Base-by-base conservation (phyloP, 2,888 invertebrate genomes). In the Hirtodrosophila confusa region DNA sequence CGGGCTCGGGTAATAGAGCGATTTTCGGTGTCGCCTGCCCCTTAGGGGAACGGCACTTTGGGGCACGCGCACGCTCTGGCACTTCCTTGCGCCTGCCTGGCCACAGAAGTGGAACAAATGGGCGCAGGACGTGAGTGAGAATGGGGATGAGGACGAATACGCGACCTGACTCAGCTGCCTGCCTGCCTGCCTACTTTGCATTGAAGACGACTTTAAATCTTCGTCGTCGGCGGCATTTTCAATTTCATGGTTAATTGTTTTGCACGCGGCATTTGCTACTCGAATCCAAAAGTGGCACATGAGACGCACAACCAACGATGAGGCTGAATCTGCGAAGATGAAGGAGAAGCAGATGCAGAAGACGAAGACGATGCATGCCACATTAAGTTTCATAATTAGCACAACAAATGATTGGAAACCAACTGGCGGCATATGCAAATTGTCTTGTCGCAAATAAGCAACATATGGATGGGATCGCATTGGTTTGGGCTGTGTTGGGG, bases 171-270 rank as follows among this genome's bases (percentile, higher is more conserved):
- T 65, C 82, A 80, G 74, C 74, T 67, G 60, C 68, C 55, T 27
- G 27, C 37, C 33, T 41, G 27, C 33, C 9, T 43, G 54, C 57
- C 83, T 86, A 61, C 62, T 69, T 63, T 78, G 75, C 82, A 78
- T 79, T 60, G 36, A 66, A 44, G 62, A 69, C 51, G 64, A 69
- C 79, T 71, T 78, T 41, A 76, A 78, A 69, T 80, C 62, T 17
- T 54, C 69, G 44, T 50, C 64, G 63, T 43, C 57, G 71, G 64
- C 78, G 80, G 73, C 89, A 86, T 88, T 86, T 86, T 86, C 89
- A 89, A 86, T 86, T 86, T 86, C 86, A 86, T 88, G 86, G 88
- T 86, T 86, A 89, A 89, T 86, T 86, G 86, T 86, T 86, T 80
- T 88, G 80, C 86, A 89, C 77, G 88, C 86, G 73, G 88, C 88